Conservation (phyloP, 1,140 invertebrate genomes). For the Marisa cornuarietis region DNA sequence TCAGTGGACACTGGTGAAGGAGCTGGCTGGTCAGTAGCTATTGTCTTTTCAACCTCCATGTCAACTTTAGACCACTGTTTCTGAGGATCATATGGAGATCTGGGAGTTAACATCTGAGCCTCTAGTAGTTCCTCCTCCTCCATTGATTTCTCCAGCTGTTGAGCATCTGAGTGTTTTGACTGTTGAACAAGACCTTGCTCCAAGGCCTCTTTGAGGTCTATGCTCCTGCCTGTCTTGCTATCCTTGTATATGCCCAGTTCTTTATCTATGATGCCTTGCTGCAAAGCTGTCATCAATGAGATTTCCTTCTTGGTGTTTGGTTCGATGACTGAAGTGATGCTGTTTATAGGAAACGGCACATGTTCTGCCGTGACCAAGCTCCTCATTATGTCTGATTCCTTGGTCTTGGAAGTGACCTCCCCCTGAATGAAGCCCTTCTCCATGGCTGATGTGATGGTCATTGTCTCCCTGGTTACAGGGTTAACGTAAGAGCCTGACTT, state of each 20-base stretch:
- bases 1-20: slow-evolving; percentile 45
- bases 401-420: slow-evolving; percentile 53
- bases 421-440: slow-evolving; percentile 75
- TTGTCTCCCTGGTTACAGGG: slow-evolving; percentile 79
- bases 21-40: slow-evolving; percentile 32
- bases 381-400: slow-evolving; percentile 56
- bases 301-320: slow-evolving; percentile 79
- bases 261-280: slow-evolving; percentile 80
- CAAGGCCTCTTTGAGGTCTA: slow-evolving; percentile 59
- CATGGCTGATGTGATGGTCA: slow-evolving; percentile 63
- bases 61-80: slow-evolving; percentile 49
- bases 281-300: slow-evolving; percentile 71
- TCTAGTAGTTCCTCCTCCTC: slow-evolving; percentile 34
- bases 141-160: slow-evolving; percentile 49
- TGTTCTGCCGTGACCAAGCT: slow-evolving; percentile 49
- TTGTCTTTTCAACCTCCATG: slow-evolving; percentile 58
- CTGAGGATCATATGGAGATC: slow-evolving; percentile 26
- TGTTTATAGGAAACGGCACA: slow-evolving; percentile 65
- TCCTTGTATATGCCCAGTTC: slow-evolving; percentile 86
- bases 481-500: slow-evolving; percentile 76
- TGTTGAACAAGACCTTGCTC: slow-evolving; percentile 54
- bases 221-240: slow-evolving; percentile 74
- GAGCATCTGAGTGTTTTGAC: slow-evolving; percentile 54
- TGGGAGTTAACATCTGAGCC: slow-evolving; percentile 22
- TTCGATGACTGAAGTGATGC: slow-evolving; percentile 77